These are phyloP conservation scores for Syngnathus acus DNA, from an alignment of 2,797 vertebrate genomes.

Conservation along the genomic window DNA sequence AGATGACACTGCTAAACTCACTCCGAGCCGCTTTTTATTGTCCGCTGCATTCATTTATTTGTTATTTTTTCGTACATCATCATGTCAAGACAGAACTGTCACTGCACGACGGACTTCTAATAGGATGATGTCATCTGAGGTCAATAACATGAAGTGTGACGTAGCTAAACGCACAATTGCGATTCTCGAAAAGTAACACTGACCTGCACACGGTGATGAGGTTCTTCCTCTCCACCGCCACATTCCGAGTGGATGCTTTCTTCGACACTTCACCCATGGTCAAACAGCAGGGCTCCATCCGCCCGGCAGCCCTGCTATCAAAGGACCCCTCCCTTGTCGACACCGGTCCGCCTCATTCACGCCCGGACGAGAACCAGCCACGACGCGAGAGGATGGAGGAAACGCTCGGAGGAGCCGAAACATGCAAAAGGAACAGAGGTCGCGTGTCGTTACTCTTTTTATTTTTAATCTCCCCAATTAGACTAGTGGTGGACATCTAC, in stretches of 20 bases:
- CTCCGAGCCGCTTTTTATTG: not conserved
- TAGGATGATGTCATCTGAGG: constrained; percentile 2
- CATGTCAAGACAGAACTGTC: not conserved
- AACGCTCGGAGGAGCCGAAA: not conserved
- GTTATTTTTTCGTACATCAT: not conserved
- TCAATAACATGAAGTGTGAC: not conserved
- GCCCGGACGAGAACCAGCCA: constrained; percentile 5
- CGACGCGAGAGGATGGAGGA: constrained; percentile 15
- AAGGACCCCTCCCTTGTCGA: constrained; percentile 57
- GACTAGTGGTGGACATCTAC: not conserved
- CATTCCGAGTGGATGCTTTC: constrained; percentile 78
- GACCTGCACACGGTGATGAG: constrained; percentile 93
- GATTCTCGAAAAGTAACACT: constrained; percentile 5
- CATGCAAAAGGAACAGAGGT: not conserved
- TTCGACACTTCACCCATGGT: constrained; percentile 79
- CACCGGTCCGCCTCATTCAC: constrained; percentile 38
- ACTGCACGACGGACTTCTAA: not conserved
- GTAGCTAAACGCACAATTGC: not conserved
- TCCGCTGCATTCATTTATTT: too few relatives aligned
- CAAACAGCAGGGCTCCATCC: constrained; percentile 78
- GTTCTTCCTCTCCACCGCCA: constrained; percentile 86
- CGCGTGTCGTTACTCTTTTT: not conserved
- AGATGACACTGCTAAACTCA: constrained; percentile 41
- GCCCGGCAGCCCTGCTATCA: constrained; percentile 40
- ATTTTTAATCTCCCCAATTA: not conserved